Base-by-base conservation (phyloP, 2,888 invertebrate genomes). In the Melanostoma scalare region DNA sequence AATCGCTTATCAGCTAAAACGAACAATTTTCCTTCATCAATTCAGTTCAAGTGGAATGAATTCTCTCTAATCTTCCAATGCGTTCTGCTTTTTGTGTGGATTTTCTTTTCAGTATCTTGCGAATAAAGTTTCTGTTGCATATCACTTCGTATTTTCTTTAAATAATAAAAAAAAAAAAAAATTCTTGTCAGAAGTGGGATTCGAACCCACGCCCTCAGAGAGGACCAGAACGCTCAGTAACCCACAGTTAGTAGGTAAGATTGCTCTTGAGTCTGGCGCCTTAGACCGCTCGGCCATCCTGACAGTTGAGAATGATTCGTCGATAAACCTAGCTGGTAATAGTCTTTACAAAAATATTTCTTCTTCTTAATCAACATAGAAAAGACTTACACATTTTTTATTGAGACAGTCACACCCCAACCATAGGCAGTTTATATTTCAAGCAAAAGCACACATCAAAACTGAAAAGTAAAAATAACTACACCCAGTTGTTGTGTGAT, bases 261-360 rank as follows among this genome's bases (percentile, higher is more conserved):
- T 87, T 60, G 52, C 87, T 87, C 88, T 87, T 87, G 87, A 88
- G 87, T 87, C 87, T 87, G 87, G 87, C 88, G 87, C 87, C 87
- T 88, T 88, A 88, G 87, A 88, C 87, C 87, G 88, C 86, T 86
- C 87, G 87, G 87, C 87, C 87, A 87, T 86, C 87, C 87, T 87
- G 87, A 87, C 86, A 78, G 48, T 82, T 82, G 52, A 3, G n/a
- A n/a, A 10, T 0, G 2, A 0, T 2, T 3, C 3, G 46, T n/a
- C 63, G 2, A 42, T 10, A 10, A 31, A 30, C 30, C 4, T 50
- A 4, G n/a, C 3, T 63, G n/a, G 4, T 20, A 5, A 35, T n/a
- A 20, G 6, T 8, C 10, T 3, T 35, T 1, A 20, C 2, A 20
- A 46, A 46, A 33, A 10, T 2, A 10, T 35, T 44, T 44, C 6